These are phyloP conservation scores for Equus quagga DNA, from an alignment of 2,113 vertebrate genomes.

Conservation along the genomic window DNA sequence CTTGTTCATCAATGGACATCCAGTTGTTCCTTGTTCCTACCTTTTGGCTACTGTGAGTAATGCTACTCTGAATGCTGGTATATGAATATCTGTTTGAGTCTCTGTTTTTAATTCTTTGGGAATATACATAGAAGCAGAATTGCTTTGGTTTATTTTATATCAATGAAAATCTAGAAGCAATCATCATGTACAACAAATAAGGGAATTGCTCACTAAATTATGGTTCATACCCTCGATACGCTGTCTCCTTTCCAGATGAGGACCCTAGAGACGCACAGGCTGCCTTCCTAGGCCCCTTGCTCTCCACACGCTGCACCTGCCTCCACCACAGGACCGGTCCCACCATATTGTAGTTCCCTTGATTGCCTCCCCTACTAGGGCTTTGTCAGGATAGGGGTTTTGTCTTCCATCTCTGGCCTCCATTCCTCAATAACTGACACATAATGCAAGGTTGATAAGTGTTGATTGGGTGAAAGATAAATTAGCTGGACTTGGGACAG, in stretches of 20 bases:
- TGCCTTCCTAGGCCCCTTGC: too few species aligned
- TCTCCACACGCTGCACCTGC: neutral
- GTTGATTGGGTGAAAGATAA: neutral
- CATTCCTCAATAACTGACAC: neutral
- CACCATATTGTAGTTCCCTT: accelerated
- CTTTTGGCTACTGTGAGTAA: neutral
- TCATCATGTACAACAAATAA: neutral
- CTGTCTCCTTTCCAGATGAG: neutral
- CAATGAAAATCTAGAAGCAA: neutral
- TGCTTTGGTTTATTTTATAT: neutral
- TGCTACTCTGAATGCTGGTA: neutral
- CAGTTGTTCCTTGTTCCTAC: neutral
- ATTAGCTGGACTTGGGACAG: neutral
- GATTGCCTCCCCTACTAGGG: neutral
- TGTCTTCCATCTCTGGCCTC: neutral
- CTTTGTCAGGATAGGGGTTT: neutral
- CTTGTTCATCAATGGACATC: neutral
- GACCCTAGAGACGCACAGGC: neutral
- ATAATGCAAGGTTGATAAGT: neutral
- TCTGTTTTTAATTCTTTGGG: neutral
- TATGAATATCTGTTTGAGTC: neutral
- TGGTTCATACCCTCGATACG: neutral
- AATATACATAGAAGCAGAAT: neutral
- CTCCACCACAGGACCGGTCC: too few species aligned
- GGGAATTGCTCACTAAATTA: neutral